Percentiles rank a stretch among this genome's conserved stretches.
Conservation (phyloP, 2,113 vertebrate species). For the Nanorana parkeri region DNA sequence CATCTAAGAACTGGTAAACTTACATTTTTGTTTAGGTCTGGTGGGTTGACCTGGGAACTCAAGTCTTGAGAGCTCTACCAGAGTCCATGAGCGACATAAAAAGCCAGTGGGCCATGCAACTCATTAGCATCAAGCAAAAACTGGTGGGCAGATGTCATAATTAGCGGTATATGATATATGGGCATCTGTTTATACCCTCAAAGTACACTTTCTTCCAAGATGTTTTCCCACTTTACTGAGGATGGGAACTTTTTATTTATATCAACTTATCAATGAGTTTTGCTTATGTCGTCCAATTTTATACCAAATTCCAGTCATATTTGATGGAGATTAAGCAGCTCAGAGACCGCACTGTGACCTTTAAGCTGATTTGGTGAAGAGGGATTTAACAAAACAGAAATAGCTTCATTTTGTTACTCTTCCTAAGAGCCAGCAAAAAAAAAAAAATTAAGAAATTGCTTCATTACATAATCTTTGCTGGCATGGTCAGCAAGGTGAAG, state of each 20-base stretch:
- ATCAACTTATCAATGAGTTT: conserved; percentile 17
- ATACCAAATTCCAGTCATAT: conserved; percentile 57
- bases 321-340: conserved; percentile 60
- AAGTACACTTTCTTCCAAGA: not conserved
- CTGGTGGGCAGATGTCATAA: too few species aligned
- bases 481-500: not conserved
- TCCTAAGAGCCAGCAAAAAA: conserved; percentile 60
- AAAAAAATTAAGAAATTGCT: conserved; percentile 58
- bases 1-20: too few species aligned
- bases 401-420: conserved; percentile 58
- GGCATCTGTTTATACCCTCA: not conserved
- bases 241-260: not conserved
- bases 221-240: conserved; percentile 2
- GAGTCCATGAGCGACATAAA: too few species aligned
- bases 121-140: too few species aligned
- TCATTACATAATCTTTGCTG: conserved; percentile 58
- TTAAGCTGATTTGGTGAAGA: conserved; percentile 52
- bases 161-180: too few species aligned
- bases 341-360: conserved; percentile 51
- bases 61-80: too few species aligned
- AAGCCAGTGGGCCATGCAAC: too few species aligned
- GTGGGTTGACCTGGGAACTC: too few species aligned
- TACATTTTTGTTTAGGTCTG: too few species aligned
- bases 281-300: conserved; percentile 1
- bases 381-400: conserved; percentile 53